Percentiles rank a stretch among this genome's conserved stretches.
Evolutionary conservation across 2,888 invertebrate species (phyloP).

Genomic region (Pseudococcus jackbeardsleyi): DNA sequence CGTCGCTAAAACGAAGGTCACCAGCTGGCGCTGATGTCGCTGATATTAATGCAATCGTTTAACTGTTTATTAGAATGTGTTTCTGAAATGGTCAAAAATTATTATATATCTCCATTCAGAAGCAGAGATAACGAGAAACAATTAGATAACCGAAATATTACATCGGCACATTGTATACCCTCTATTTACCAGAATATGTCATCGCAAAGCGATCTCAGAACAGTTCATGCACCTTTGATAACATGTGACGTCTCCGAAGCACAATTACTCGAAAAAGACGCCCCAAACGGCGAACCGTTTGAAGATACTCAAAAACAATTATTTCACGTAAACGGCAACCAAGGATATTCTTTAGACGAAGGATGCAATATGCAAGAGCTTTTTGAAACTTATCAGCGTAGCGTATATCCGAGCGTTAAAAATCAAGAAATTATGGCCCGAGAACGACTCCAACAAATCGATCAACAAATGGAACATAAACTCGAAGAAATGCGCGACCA

Average conservation of each 20-base stretch:
- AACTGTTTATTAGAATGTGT: constrained; percentile 62
- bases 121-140: constrained; percentile 50
- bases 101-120: constrained; percentile 55
- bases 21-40: constrained; percentile 59
- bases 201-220: constrained; percentile 44
- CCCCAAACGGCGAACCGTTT: constrained; percentile 32
- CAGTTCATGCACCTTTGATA: constrained; percentile 24
- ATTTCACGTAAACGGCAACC: constrained; percentile 6
- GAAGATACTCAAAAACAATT: constrained; percentile 14
- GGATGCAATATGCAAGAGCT: constrained; percentile 57
- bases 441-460: constrained; percentile 45
- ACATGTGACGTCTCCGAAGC: constrained; percentile 35
- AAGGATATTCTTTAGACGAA: constrained; percentile 24
- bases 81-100: constrained; percentile 61
- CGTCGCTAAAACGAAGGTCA: constrained; percentile 32
- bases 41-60: constrained; percentile 62
- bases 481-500: constrained; percentile 49
- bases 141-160: neutral
- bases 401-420: constrained; percentile 38
- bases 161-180: constrained; percentile 24
- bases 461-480: constrained; percentile 48
- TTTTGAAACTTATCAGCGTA: constrained; percentile 38
- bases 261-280: constrained; percentile 14
- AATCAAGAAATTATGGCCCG: constrained; percentile 58
- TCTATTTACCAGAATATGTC: constrained; percentile 2